Conservation (phyloP, 1,140 invertebrate genomes). For the Microplitis mediator region DNA sequence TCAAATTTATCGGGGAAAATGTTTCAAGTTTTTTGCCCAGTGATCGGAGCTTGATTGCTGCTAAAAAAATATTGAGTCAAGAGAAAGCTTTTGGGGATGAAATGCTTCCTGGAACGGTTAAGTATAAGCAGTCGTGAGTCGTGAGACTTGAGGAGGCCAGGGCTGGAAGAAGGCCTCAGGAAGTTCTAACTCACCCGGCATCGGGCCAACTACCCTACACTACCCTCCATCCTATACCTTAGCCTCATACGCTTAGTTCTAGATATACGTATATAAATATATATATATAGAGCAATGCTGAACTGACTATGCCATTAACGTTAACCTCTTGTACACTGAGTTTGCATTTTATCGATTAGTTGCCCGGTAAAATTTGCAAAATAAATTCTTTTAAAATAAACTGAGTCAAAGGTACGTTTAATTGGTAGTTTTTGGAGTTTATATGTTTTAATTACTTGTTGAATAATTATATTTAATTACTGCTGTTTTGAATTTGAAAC, state of each 20-base stretch:
- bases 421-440: neutral
- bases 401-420: neutral
- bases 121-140: neutral
- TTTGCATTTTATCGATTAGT: constrained; percentile 48
- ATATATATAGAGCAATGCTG: too few relatives aligned
- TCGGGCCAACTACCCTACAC: constrained; percentile 37
- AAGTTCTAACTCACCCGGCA: constrained; percentile 51
- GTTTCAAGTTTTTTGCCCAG: too few relatives aligned
- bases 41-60: too few relatives aligned
- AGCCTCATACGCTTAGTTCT: too few relatives aligned
- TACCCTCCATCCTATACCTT: constrained; percentile 30
- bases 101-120: too few relatives aligned
- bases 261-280: too few relatives aligned
- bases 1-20: too few relatives aligned
- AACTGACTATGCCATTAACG: constrained; percentile 48
- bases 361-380: neutral
- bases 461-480: too few relatives aligned
- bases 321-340: constrained; percentile 48
- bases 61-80: neutral
- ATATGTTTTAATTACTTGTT: too few relatives aligned
- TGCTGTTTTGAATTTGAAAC: too few relatives aligned
- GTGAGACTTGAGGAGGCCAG: neutral
- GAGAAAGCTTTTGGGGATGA: neutral
- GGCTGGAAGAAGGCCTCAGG: constrained; percentile 50
- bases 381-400: too few relatives aligned